Percentiles rank a stretch among this genome's conserved stretches.
These are phyloP conservation scores for Sinonovacula constricta DNA, from an alignment of 1,140 invertebrate species.

Conservation along the genomic window DNA sequence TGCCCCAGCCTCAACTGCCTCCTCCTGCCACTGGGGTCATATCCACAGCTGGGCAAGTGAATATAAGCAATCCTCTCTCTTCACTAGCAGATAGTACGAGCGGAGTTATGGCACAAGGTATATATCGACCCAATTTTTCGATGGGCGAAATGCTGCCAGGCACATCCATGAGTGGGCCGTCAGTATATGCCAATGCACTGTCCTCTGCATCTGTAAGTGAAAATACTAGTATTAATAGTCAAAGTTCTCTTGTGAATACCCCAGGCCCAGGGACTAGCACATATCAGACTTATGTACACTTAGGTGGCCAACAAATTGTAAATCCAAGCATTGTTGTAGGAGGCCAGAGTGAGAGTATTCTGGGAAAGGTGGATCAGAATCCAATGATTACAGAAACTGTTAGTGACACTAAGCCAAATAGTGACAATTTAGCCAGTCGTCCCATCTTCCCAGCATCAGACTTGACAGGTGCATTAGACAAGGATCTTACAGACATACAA, in stretches of 20 bases:
- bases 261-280: neutral
- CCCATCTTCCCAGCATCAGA: neutral
- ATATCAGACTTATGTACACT: slow-evolving; percentile 42
- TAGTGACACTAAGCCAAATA: neutral
- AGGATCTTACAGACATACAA: slow-evolving; percentile 47
- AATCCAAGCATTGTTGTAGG: slow-evolving; percentile 22
- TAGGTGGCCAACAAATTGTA: slow-evolving; percentile 40
- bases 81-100: neutral
- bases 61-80: neutral
- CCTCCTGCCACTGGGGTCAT: slow-evolving; percentile 23
- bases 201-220: neutral
- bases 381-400: neutral
- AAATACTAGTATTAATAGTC: neutral
- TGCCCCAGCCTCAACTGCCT: slow-evolving; percentile 21
- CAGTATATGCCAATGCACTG: slow-evolving; percentile 6
- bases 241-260: neutral
- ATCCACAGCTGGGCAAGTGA: neutral
- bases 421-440: no score
- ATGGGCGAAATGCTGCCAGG: slow-evolving; percentile 15
- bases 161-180: slow-evolving; percentile 14
- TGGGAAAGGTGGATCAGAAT: neutral
- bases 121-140: slow-evolving; percentile 31
- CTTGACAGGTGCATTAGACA: slow-evolving; percentile 21
- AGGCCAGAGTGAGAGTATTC: slow-evolving; percentile 31
- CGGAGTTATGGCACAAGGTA: slow-evolving; percentile 2